phyloP scores from a whole-genome alignment of 2,888 invertebrate species.

The Blastobasis lacticolella region DNA sequence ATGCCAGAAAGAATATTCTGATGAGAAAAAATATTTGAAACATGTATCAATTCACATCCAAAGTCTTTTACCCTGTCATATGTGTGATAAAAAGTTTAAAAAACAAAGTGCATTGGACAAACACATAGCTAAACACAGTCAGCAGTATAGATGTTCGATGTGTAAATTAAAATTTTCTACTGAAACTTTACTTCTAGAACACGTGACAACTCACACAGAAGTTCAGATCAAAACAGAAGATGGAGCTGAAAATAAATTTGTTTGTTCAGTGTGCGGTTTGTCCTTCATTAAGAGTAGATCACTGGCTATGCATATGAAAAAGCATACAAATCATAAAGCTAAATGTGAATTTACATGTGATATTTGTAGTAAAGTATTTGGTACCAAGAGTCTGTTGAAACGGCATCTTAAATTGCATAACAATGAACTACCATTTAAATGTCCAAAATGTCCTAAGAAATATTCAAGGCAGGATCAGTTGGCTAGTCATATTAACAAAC shows the following conservation, averaged over 20 bases:
- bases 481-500: slow-evolving; percentile 72
- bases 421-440: slow-evolving; percentile 64
- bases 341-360: slow-evolving; percentile 53
- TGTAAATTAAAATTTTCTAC: slow-evolving; percentile 22
- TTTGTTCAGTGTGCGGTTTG: slow-evolving; percentile 70
- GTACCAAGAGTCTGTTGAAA: slow-evolving; percentile 45
- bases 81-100: slow-evolving; percentile 42
- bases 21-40: slow-evolving; percentile 56
- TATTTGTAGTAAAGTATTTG: slow-evolving; percentile 58
- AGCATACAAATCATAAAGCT: slow-evolving; percentile 32
- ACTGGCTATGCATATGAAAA: slow-evolving; percentile 50
- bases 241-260: slow-evolving; percentile 25
- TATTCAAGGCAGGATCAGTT: slow-evolving; percentile 75
- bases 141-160: slow-evolving; percentile 19
- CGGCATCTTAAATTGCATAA: slow-evolving; percentile 71
- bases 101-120: slow-evolving; percentile 36
- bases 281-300: slow-evolving; percentile 67
- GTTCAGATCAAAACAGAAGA: slow-evolving; percentile 26
- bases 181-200: slow-evolving; percentile 22
- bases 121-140: slow-evolving; percentile 42
- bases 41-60: slow-evolving; percentile 58
- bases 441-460: slow-evolving; percentile 71
- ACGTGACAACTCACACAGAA: slow-evolving; percentile 17
- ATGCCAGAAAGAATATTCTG: slow-evolving; percentile 62
- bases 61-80: slow-evolving; percentile 26